A percentile compares a stretch with the other conserved stretches of the same genome.
Evolutionary conservation across 2,113 vertebrate genomes (phyloP).

Genomic region (Hippolais icterina): DNA sequence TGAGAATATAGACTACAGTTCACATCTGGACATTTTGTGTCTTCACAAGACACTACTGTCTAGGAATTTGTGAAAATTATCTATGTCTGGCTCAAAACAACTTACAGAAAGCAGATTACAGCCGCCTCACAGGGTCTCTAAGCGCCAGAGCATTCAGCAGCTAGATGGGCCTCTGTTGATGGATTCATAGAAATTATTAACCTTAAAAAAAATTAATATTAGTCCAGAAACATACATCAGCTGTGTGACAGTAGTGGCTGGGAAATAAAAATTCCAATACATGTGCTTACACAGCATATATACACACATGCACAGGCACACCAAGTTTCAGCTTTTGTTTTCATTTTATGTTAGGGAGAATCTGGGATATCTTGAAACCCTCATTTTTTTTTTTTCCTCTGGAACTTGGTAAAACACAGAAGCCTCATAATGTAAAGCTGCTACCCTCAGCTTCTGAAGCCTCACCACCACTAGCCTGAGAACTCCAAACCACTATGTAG

Average conservation of each 20-base stretch:
- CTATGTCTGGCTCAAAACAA: neutral
- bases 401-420: neutral
- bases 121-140: neutral
- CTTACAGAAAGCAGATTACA: neutral
- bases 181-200: neutral
- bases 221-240: neutral
- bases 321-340: neutral
- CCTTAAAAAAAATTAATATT: neutral
- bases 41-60: neutral
- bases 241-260: neutral
- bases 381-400: neutral
- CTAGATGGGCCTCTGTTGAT: neutral
- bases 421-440: neutral
- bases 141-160: neutral
- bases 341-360: neutral
- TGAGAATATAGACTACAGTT: neutral
- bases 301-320: neutral
- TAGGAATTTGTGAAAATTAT: neutral
- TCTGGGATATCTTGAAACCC: neutral
- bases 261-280: neutral
- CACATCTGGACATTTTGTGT: neutral
- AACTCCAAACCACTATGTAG: neutral
- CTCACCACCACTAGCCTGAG: neutral
- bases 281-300: fast-evolving
- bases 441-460: neutral